Conservation (phyloP, 2,888 invertebrate species). For the Heliconius cydno region DNA sequence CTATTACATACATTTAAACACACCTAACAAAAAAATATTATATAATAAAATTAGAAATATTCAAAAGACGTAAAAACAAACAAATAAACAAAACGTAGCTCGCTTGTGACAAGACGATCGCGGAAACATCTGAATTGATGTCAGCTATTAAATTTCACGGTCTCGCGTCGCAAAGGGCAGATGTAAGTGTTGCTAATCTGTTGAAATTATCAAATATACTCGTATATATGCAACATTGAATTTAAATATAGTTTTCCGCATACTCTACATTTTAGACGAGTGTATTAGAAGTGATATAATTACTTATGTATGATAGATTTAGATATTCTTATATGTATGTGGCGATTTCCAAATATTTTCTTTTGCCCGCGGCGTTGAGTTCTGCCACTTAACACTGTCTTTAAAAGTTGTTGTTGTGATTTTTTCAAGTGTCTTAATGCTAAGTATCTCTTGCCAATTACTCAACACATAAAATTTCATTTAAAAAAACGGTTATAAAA, state of each 20-base stretch:
- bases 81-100: not conserved
- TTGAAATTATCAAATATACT: constrained; percentile 40
- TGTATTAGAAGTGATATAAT: not conserved
- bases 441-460: too few species aligned
- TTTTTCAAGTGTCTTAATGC: too few species aligned
- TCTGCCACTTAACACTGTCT: too few species aligned
- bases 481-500: too few species aligned
- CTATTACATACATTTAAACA: not conserved
- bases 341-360: too few species aligned
- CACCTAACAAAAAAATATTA: not conserved
- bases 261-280: constrained; percentile 54
- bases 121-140: constrained; percentile 30
- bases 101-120: not conserved
- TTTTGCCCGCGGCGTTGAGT: too few species aligned
- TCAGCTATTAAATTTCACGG: constrained; percentile 31
- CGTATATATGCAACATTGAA: constrained; percentile 50
- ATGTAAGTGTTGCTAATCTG: constrained; percentile 37
- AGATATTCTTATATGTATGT: not conserved
- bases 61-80: not conserved
- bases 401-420: too few species aligned
- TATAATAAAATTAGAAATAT: not conserved
- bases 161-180: constrained; percentile 33
- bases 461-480: too few species aligned
- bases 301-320: not conserved
- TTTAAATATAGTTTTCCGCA: constrained; percentile 68